Evolutionary conservation across 2,113 vertebrate species (phyloP), one percentile per base, ranked within the genome.

Genomic region (Nibea coibor): DNA sequence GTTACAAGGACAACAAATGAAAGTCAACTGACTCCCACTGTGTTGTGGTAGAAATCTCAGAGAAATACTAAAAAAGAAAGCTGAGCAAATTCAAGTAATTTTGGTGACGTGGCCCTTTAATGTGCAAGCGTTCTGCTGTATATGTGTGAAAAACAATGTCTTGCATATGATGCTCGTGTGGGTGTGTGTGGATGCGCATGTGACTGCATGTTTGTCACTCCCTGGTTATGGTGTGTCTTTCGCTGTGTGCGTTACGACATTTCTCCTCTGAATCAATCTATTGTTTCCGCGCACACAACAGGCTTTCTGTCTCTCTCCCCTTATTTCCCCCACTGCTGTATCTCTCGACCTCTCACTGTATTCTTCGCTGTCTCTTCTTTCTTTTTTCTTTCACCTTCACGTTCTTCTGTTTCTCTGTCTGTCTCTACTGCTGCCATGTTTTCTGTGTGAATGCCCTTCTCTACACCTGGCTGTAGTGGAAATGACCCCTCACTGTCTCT

Each of bases 211-310:
- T 75, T 71, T 79, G 63, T 82, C 12, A 20, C 84, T 83, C 64
- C 42, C 64, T 3, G 57, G 58, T 50, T 19, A 71, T 90, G 61
- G 65, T 77, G 82, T 82, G 64, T 85, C 20, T 91, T 81, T 82
- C 79, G 14, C 69, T 82, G 58, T 14, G 72, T 26, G 56, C 47
- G 31, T 64, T 78, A 67, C 72, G 22, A 68, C 79, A 78, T 92
- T 84, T 87, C 47, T 83, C 39, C 16, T 65, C 62, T 93, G 80
- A 93, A 93, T 93, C 75, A 31, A 16, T 71, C 69, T 78, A 81
- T 93, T 94, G 91, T 94, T 68, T 69, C 53, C 79, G 48, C 28
- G 79, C 61, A 64, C 43, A 93, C 89, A 93, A 87, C 82, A 83
- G 72, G 28, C 77, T 76, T 80, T 82, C 76, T 93, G 91, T 93